Evolutionary conservation across 2,797 vertebrate species (phyloP).

Genomic region (Channallabes apus): DNA sequence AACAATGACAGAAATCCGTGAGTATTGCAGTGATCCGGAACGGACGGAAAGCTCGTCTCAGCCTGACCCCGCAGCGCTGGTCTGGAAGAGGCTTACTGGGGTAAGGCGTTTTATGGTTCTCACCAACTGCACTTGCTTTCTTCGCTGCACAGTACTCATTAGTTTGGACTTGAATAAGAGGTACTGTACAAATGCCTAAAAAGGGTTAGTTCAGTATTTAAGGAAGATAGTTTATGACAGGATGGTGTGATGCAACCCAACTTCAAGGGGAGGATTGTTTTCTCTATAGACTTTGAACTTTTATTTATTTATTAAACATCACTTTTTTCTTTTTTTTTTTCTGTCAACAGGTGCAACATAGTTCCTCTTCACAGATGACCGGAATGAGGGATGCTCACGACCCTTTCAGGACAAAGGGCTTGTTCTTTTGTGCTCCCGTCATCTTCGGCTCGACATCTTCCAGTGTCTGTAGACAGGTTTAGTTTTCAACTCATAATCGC

Average conservation of each 20-base stretch:
- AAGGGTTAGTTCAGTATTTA: neutral
- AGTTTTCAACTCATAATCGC: neutral
- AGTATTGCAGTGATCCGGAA: slow-evolving; percentile 80
- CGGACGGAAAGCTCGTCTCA: slow-evolving; percentile 78
- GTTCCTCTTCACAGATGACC: slow-evolving; percentile 71
- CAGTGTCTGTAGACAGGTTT: neutral
- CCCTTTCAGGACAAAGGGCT: neutral
- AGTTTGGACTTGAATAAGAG: neutral
- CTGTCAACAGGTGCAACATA: slow-evolving; percentile 75
- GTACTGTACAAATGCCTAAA: neutral
- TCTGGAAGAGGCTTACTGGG: slow-evolving; percentile 90
- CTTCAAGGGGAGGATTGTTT: neutral
- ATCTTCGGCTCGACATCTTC: too few relatives aligned
- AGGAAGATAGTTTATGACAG: neutral
- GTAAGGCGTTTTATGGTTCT: slow-evolving; percentile 64
- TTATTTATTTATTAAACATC: neutral
- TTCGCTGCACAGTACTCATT: neutral
- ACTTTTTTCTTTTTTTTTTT: slow-evolving; percentile 29
- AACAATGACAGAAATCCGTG: slow-evolving; percentile 78
- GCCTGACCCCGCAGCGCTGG: slow-evolving; percentile 88
- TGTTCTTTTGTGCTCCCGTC: slow-evolving; percentile 14
- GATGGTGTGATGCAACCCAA: neutral
- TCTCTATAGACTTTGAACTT: neutral
- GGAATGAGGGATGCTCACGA: neutral
- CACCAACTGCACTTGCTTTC: neutral